Base-by-base conservation (phyloP, 2,797 vertebrate genomes). In the Alectoris magna region DNA sequence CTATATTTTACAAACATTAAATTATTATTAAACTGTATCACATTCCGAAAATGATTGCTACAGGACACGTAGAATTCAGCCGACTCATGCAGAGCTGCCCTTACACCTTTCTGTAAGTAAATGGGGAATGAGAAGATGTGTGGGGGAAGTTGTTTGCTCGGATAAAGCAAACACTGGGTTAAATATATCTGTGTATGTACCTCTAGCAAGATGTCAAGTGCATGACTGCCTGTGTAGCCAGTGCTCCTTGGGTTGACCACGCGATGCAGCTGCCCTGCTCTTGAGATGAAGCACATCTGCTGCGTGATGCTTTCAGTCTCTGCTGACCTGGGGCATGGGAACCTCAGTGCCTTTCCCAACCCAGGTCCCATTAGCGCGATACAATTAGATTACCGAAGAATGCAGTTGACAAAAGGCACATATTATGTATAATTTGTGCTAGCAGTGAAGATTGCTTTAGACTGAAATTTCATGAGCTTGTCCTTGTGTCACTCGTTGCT, bases 331-430 rank as follows among this genome's bases (percentile, higher is more conserved):
- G 76, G 92, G 86, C 62, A 58, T 94, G 83, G 84, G 96, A 95
- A 97, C 49, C 78, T 95, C 83, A 31, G 76, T 77, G 56, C 63
- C 63, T 90, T 96, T 94, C 95, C 91, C 95, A 97, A 56, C 64
- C 91, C 87, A 67, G 93, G 90, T 96, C 92, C 97, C 96, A 36
- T 95, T 95, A 90, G 67, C 14, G 15, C 48, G 94, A 71, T 77
- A 31, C 77, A 87, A 97, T 96, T 93, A 96, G 88, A 94, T 96
- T 94, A 91, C n/a, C 11, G 60, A 97, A 89, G 93, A 96, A 96
- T 76, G 86, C 22, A 15, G 79, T 55, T 96, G 95, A 90, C 36
- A 69, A 96, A 96, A 96, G 72, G 27, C 80, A 85, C 49, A 0
- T 62, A 84, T 95, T 93, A 96, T 93, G 95, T 96, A 67, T 90